Evolutionary conservation across 2,113 vertebrate genomes (phyloP).

Genomic region (Rhinogobius similis): DNA sequence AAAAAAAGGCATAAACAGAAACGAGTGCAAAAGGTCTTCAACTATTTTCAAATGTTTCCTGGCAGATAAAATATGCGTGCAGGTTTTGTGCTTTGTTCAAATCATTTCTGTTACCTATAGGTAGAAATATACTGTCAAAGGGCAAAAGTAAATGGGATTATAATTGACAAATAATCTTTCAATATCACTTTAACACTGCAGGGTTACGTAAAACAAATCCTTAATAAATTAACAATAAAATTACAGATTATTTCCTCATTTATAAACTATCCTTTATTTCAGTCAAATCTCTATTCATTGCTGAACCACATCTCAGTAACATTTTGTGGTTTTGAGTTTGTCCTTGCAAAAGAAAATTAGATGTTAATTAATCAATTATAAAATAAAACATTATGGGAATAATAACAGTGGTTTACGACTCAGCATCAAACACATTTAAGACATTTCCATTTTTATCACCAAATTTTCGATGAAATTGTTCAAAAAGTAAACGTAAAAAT

Average conservation of each 20-base stretch:
- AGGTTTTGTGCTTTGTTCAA: not conserved
- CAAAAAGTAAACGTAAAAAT: not conserved
- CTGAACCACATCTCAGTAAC: not conserved
- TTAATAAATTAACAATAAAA: constrained; percentile 1
- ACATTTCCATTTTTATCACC: not conserved
- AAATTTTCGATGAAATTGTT: not conserved
- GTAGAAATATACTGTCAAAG: not conserved
- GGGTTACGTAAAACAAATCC: not conserved
- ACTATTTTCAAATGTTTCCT: not conserved
- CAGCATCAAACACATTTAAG: not conserved
- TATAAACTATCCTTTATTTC: not conserved
- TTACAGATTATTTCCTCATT: not conserved
- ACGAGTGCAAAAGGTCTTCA: not conserved
- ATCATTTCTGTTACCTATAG: not conserved
- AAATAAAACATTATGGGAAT: not conserved
- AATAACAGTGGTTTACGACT: not conserved
- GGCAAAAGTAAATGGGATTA: not conserved
- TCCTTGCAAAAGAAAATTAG: not conserved
- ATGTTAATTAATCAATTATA: not conserved
- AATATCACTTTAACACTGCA: not conserved
- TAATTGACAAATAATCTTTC: not conserved
- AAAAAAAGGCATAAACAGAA: not conserved
- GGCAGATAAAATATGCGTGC: not conserved
- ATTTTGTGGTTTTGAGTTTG: not conserved
- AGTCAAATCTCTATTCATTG: not conserved